Base-by-base conservation (phyloP, 2,113 vertebrate species). In the Terrapene triunguis region DNA sequence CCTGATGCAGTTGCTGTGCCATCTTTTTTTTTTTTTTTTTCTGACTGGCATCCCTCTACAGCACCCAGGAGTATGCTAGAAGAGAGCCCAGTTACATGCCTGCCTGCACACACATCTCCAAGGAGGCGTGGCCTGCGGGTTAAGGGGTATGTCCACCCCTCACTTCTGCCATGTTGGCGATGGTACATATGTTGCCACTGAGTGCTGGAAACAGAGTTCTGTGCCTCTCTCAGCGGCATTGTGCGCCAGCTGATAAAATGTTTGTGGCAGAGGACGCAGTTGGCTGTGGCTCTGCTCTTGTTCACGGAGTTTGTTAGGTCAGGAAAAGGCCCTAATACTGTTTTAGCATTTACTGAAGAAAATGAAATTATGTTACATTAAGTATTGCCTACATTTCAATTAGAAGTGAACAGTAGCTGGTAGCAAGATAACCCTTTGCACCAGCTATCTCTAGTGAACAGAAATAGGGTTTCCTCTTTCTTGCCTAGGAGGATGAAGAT, bases 361-460 rank as follows among this genome's bases (percentile, higher is more conserved):
- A 69, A 69, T 84, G 38, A 69, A 84, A 25, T 29, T 29, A 62
- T 24, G 47, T 19, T 65, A 17, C 27, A 50, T 25, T 69, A 87
- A 65, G 50, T 3, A 16, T 21, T 24, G 35, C 32, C 29, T 42
- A 59, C 13, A 69, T 48, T n/a, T 72, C 22, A 1, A 19, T 10
- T 72, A 69, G 27, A 78, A 90, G 89, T 0, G 25, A 16, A 82
- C 53, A 42, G 65, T n/a, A 69, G 65, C 35, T 69, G 35, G 35
- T 35, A 69, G 65, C 17, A n/a, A 19, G 25, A 24, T 80, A 38
- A 50, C 17, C 65, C 55, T 55, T 25, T 0, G 0, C 2, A 79
- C 51, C 65, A 69, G 22, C 65, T 69, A 3, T 1, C 27, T 83
- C 54, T 1, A 1, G 21, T 0, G n/a, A 88, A 88, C 76, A 87